These are phyloP conservation scores for Ctenochaetus hawaiiensis DNA, from an alignment of 2,797 vertebrate species.

Conservation along the genomic window DNA sequence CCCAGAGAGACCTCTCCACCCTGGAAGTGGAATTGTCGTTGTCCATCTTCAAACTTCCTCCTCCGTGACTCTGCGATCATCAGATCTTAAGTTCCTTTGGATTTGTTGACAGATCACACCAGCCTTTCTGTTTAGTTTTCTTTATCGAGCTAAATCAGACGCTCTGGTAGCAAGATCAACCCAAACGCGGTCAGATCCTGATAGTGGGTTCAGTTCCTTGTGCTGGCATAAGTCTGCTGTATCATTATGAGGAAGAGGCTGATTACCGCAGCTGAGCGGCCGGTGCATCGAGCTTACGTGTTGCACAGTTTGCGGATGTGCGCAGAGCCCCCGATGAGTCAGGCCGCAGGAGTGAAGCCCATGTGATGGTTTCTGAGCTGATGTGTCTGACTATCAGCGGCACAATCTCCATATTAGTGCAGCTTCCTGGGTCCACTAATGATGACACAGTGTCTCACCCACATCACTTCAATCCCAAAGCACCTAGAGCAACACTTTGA, in stretches of 20 bases:
- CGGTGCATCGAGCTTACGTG: background rate
- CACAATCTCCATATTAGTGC: background rate
- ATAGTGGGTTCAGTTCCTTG: constrained; percentile 52
- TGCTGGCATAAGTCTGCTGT: constrained; percentile 47
- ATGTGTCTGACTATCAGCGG: background rate
- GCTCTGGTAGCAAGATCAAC: background rate
- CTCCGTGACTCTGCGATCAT: background rate
- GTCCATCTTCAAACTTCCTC: constrained; percentile 72
- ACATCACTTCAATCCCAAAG: too few species aligned
- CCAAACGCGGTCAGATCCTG: background rate
- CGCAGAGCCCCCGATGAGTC: background rate
- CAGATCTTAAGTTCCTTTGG: background rate
- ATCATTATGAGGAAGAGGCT: constrained; percentile 71
- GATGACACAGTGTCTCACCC: too few species aligned
- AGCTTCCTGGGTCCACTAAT: too few species aligned
- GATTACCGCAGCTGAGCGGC: constrained; percentile 43
- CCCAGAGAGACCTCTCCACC: constrained; percentile 78
- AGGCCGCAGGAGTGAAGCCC: background rate
- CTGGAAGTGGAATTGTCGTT: constrained; percentile 48
- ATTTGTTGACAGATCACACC: background rate
- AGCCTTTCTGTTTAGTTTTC: background rate
- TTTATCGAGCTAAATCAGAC: background rate
- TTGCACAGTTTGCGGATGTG: constrained; percentile 52
- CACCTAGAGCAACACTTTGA: too few species aligned
- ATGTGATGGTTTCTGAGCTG: background rate